phyloP scores from a whole-genome alignment of 2,888 invertebrate genomes.

The Ophion slaviceki region DNA sequence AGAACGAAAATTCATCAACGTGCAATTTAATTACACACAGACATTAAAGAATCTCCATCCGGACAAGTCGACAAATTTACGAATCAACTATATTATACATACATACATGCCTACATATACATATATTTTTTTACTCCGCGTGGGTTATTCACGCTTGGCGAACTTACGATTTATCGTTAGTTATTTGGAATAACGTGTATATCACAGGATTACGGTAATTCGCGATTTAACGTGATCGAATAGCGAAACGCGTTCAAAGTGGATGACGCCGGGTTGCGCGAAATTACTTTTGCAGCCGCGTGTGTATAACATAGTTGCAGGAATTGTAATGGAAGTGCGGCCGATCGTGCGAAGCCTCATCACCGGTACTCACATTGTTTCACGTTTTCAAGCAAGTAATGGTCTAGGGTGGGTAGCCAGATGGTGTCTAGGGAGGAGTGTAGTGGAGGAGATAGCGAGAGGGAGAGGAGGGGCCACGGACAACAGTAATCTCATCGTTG shows the following conservation, averaged over 20 bases:
- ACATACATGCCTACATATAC: not conserved
- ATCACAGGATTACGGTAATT: slow-evolving; percentile 37
- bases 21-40: too few relatives aligned
- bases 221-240: slow-evolving; percentile 50
- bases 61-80: too few relatives aligned
- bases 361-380: slow-evolving; percentile 57
- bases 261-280: slow-evolving; percentile 12
- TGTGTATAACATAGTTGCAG: slow-evolving; percentile 10
- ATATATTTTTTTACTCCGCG: not conserved
- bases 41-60: too few relatives aligned
- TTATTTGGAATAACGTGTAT: slow-evolving; percentile 39
- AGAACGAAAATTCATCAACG: too few relatives aligned
- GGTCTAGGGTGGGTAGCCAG: not conserved
- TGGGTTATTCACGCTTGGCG: not conserved
- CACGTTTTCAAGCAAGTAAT: slow-evolving; percentile 44
- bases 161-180: slow-evolving; percentile 9
- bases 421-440: not conserved
- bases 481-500: slow-evolving; percentile 31
- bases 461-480: not conserved
- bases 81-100: not conserved
- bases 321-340: slow-evolving; percentile 25
- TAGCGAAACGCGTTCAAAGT: slow-evolving; percentile 38
- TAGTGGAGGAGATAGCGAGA: not conserved
- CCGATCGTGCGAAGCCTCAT: slow-evolving; percentile 46
- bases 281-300: slow-evolving; percentile 22